Conservation (phyloP, 2,113 vertebrate genomes). For the Talpa occidentalis region DNA sequence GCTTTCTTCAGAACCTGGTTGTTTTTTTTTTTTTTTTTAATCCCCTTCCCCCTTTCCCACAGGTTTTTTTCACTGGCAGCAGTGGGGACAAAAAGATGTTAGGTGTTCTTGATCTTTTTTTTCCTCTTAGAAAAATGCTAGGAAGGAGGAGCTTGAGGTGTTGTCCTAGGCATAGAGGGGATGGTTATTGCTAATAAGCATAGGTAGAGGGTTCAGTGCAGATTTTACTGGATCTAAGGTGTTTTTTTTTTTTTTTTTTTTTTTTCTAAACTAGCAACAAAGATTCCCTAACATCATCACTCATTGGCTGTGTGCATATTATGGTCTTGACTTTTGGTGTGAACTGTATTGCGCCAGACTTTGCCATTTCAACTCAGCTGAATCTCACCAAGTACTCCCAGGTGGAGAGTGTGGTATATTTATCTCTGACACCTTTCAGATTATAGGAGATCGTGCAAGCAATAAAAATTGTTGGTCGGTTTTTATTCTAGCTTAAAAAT, state of each 20-base stretch:
- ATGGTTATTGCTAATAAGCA: background rate
- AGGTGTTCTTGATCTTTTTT: background rate
- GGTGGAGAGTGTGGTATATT: background rate
- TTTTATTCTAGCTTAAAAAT: slow-evolving; percentile 54
- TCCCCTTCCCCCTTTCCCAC: too few relatives aligned
- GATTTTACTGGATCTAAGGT: background rate
- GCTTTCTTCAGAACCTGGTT: too few relatives aligned
- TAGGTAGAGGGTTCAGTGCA: background rate
- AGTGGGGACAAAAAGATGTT: too few relatives aligned
- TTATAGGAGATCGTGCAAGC: background rate
- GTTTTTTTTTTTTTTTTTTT: background rate
- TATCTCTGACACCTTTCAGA: slow-evolving; percentile 32
- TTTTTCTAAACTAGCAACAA: background rate
- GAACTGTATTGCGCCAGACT: background rate
- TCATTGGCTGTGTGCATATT: background rate
- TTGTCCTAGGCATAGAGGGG: background rate
- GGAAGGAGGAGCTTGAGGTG: background rate
- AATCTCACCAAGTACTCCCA: background rate
- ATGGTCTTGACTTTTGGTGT: background rate
- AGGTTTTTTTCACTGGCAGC: too few relatives aligned
- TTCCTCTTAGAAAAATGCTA: background rate
- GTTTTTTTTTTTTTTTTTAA: too few relatives aligned
- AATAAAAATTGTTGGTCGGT: background rate
- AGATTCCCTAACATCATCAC: background rate
- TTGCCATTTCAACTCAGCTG: background rate